Evolutionary conservation across 2,888 invertebrate genomes (phyloP).

Genomic region (Bembecia ichneumoniformis): DNA sequence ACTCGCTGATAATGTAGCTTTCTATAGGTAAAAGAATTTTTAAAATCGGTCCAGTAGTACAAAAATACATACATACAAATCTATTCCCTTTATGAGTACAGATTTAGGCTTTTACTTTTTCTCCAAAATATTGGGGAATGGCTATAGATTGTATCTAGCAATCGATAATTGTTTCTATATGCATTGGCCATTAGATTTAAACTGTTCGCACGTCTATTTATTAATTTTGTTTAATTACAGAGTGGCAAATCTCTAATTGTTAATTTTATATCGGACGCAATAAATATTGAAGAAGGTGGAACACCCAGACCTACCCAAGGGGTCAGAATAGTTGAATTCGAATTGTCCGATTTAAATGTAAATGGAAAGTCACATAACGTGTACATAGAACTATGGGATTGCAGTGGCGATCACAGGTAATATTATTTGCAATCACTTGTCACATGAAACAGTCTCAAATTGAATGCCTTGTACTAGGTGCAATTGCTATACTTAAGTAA

Average conservation of each 20-base stretch:
- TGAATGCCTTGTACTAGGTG: neutral
- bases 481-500: neutral
- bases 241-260: constrained; percentile 80
- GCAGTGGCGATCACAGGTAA: constrained; percentile 82
- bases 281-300: constrained; percentile 74
- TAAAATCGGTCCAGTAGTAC: too few species aligned
- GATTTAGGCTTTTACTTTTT: too few species aligned
- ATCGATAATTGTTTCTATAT: too few species aligned
- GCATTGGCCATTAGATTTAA: too few species aligned
- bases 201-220: too few species aligned
- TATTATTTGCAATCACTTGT: too few species aligned
- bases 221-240: constrained; percentile 45
- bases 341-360: constrained; percentile 73
- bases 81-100: too few species aligned
- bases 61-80: too few species aligned
- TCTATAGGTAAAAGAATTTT: too few species aligned
- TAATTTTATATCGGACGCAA: constrained; percentile 78
- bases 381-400: constrained; percentile 86
- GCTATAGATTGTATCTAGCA: too few species aligned
- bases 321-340: constrained; percentile 83
- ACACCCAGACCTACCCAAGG: constrained; percentile 80
- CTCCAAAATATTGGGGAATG: too few species aligned
- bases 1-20: too few species aligned
- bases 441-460: neutral
- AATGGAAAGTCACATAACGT: constrained; percentile 71